Conservation (phyloP, 1,140 invertebrate species). For the Pygmarrhopalites habei region DNA sequence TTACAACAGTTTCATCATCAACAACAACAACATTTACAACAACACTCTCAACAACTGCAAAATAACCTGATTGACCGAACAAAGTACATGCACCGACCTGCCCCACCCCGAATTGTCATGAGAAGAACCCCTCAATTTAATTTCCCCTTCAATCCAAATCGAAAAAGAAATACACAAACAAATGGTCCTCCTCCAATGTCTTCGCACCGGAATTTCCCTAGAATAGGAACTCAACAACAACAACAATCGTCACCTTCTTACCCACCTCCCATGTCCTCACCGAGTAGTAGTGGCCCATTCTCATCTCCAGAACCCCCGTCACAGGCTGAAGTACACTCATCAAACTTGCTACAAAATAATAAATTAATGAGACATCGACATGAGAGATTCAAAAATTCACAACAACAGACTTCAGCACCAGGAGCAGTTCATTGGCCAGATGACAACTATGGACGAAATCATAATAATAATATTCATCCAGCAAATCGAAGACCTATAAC, state of each 20-base stretch:
- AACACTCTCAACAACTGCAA: constrained; percentile 4
- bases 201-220: too few species aligned
- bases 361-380: not conserved
- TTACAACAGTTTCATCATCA: constrained; percentile 11
- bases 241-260: too few species aligned
- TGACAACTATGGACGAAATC: not conserved
- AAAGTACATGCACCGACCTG: constrained; percentile 30
- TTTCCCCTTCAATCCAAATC: constrained; percentile 11
- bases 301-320: too few species aligned
- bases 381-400: not conserved
- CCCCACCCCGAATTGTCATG: constrained; percentile 35
- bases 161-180: not conserved
- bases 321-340: too few species aligned
- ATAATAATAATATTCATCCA: too few species aligned
- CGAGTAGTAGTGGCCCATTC: too few species aligned
- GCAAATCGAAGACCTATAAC: too few species aligned
- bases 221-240: too few species aligned
- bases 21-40: not conserved
- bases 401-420: not conserved
- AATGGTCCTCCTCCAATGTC: not conserved
- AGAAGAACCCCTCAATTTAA: constrained; percentile 16
- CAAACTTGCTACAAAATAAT: too few species aligned
- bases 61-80: constrained; percentile 24
- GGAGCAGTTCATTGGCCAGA: constrained; percentile 24
- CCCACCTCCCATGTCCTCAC: too few species aligned